Conservation (phyloP, 2,888 invertebrate genomes). For the Oxytorus armatus region DNA sequence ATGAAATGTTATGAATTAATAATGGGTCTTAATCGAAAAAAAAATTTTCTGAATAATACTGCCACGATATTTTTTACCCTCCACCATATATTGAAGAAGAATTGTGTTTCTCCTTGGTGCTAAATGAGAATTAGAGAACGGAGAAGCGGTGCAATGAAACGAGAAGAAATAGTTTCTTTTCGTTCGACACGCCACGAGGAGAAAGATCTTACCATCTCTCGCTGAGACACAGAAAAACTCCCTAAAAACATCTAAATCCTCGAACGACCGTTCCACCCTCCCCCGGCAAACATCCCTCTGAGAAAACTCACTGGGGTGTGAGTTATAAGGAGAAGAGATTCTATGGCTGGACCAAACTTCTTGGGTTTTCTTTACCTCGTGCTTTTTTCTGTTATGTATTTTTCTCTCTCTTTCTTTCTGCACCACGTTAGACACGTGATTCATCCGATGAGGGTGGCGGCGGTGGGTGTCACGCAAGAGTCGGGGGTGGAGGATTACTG, state of each 20-base stretch:
- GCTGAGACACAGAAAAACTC: constrained; percentile 12
- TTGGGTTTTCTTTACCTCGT: constrained; percentile 66
- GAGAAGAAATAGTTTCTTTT: constrained; percentile 57
- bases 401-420: constrained; percentile 1
- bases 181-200: constrained; percentile 29
- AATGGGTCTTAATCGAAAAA: too few species aligned
- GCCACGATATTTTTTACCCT: not conserved
- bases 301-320: constrained; percentile 54
- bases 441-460: constrained; percentile 61
- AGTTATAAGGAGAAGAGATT: constrained; percentile 54
- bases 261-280: constrained; percentile 19
- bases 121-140: constrained; percentile 33
- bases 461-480: constrained; percentile 23
- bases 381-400: constrained; percentile 13
- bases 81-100: not conserved
- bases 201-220: constrained; percentile 46
- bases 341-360: constrained; percentile 52
- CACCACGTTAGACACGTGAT: constrained; percentile 61
- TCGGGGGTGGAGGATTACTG: constrained; percentile 77
- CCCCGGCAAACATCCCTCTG: constrained; percentile 2
- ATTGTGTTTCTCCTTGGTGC: constrained; percentile 1
- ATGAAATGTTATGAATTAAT: too few species aligned
- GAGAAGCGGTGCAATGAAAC: constrained; percentile 14
- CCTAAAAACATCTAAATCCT: constrained; percentile 55
- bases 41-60: too few species aligned